Conservation (phyloP, 2,113 vertebrate species). For the Syngnathus typhle region DNA sequence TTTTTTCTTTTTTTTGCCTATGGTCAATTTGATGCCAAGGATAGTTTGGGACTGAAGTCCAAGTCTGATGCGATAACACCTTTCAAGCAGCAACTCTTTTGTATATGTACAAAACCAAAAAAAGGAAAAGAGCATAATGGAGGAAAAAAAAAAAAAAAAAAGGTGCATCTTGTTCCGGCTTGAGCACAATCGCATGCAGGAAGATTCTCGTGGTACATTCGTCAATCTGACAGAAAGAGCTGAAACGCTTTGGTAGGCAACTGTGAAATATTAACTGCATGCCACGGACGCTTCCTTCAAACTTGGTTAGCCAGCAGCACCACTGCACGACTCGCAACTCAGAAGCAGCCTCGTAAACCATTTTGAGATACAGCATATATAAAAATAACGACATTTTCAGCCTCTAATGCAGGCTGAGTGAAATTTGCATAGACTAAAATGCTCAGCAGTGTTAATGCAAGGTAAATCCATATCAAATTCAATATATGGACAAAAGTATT, state of each 20-base stretch:
- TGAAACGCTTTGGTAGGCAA: constrained; percentile 68
- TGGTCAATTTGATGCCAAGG: constrained; percentile 17
- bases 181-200: constrained; percentile 42
- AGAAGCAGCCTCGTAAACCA: constrained; percentile 53
- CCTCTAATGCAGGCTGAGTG: constrained; percentile 25
- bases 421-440: constrained; percentile 42
- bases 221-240: constrained; percentile 56
- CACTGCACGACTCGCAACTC: constrained; percentile 62
- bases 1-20: background rate
- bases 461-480: constrained; percentile 24
- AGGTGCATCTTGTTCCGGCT: constrained; percentile 22
- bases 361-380: constrained; percentile 12
- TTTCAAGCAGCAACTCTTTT: constrained; percentile 10
- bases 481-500: constrained; percentile 2
- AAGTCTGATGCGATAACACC: constrained; percentile 21
- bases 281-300: constrained; percentile 51
- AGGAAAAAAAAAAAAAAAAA: constrained; percentile 41
- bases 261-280: constrained; percentile 68
- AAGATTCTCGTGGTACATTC: constrained; percentile 61
- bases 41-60: constrained; percentile 40
- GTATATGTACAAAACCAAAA: constrained; percentile 14
- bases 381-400: constrained; percentile 41
- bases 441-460: constrained; percentile 29
- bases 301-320: constrained; percentile 51
- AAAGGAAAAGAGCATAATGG: constrained; percentile 39